A percentile compares a stretch with the other conserved stretches of the same genome.
These are phyloP conservation scores for Metalampra italica DNA, from an alignment of 2,888 invertebrate genomes.

Conservation along the genomic window DNA sequence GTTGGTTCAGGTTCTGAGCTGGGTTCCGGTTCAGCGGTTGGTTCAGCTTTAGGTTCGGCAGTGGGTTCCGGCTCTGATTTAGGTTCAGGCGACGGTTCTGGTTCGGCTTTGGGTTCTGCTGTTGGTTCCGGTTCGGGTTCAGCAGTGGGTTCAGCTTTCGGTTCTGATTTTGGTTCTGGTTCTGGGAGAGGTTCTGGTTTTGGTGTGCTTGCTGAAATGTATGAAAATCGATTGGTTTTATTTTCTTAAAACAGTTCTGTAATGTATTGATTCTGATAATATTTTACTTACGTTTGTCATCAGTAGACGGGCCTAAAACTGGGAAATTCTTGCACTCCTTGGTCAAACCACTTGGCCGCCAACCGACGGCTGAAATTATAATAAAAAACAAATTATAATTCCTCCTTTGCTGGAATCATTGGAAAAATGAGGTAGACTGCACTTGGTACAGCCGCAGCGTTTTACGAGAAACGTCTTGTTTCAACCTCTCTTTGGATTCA, in stretches of 20 bases:
- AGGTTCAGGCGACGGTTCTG: slow-evolving; percentile 35
- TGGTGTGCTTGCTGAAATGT: slow-evolving; percentile 39
- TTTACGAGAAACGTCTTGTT: too few species aligned
- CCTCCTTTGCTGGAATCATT: too few species aligned
- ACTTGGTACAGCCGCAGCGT: too few species aligned
- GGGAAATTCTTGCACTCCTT: slow-evolving; percentile 90
- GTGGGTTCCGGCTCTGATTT: slow-evolving; percentile 22
- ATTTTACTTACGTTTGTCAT: slow-evolving; percentile 44
- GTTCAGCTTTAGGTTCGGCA: slow-evolving; percentile 33
- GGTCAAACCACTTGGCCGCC: slow-evolving; percentile 88
- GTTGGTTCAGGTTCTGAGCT: slow-evolving; percentile 41
- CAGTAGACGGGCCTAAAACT: slow-evolving; percentile 59
- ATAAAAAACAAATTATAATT: too few species aligned
- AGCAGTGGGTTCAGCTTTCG: slow-evolving; percentile 48
- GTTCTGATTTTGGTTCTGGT: slow-evolving; percentile 43
- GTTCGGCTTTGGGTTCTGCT: slow-evolving; percentile 30
- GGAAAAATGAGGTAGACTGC: too few species aligned
- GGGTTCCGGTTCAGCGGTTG: slow-evolving; percentile 32
- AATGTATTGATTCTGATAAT: background rate
- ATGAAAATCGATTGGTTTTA: background rate
- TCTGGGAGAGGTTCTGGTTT: slow-evolving; percentile 37
- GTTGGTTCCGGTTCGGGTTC: slow-evolving; percentile 33
- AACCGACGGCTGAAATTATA: slow-evolving; percentile 86
- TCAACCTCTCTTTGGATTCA: too few species aligned
- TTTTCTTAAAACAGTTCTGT: background rate